Base-by-base conservation (phyloP, 2,113 vertebrate species). In the Plecturocebus donacophilus region DNA sequence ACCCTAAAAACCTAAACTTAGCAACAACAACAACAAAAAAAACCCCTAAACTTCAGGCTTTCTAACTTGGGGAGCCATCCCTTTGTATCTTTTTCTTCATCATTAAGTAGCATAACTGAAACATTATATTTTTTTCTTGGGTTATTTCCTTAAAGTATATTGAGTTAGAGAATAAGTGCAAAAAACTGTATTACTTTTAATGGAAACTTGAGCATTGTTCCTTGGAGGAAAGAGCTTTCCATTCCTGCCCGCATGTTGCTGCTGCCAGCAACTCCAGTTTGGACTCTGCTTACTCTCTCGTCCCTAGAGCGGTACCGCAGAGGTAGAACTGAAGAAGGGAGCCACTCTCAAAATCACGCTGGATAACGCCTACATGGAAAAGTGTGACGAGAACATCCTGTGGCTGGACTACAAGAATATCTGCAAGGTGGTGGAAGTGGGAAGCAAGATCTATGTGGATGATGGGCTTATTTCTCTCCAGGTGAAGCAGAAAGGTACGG, bases 391-490 rank as follows among this genome's bases (percentile, higher is more conserved):
- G 58, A 99, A 99, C 0, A 83, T 97, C 1, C 98, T 99, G 89
- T 99, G 99, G 99, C 6, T 99, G n/a, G 99, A 99, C 99, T 99
- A 99, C 98, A 99, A 99, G 98, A 99, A 99, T 97, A 99, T 99
- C 94, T 99, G 61, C 98, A 99, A 99, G 95, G 99, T 99, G 76
- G 98, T 99, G 42, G 97, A 99, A 2, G 0, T 98, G 14, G 99
- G 99, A 97, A 99, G 98, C 98, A 99, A 99, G 97, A 91, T 99
- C 99, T 99, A 99, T 0, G 94, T 99, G 76, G 99, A 99, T 12
- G 99, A 99, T 0, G 99, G 99, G 35, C 99, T 99, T n/a, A 99
- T 99, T 97, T 99, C 99, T 23, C 98, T 99, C 84, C 98, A 97
- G 96, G 99, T 99, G 91, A 99, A 99, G 96, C 99, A 99, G 97